Evolutionary conservation across 2,888 invertebrate genomes (phyloP).

Genomic region (Seladonia tumulorum): DNA sequence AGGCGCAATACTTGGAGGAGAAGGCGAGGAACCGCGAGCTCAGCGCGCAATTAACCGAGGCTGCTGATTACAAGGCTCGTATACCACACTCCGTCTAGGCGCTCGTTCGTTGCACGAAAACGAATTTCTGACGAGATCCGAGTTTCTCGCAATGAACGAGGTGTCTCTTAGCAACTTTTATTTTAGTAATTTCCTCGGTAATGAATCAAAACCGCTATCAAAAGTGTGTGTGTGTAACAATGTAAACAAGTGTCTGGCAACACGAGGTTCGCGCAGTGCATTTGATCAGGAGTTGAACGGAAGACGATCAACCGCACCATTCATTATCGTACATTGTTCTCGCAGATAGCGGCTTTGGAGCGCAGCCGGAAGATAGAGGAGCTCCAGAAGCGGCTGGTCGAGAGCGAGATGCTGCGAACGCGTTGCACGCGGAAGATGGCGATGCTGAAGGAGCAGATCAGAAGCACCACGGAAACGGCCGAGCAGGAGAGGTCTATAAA

Average conservation of each 20-base stretch:
- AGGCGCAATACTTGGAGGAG: slow-evolving; percentile 92
- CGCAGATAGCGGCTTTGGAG: slow-evolving; percentile 92
- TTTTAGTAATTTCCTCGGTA: too few relatives aligned
- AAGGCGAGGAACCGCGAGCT: slow-evolving; percentile 92
- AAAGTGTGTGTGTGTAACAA: too few relatives aligned
- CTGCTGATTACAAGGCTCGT: slow-evolving; percentile 93
- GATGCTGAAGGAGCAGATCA: slow-evolving; percentile 90
- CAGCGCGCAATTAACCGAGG: slow-evolving; percentile 93
- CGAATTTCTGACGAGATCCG: too few relatives aligned
- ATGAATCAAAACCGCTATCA: too few relatives aligned
- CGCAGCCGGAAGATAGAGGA: slow-evolving; percentile 94
- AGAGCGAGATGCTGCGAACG: slow-evolving; percentile 91
- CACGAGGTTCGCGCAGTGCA: too few relatives aligned
- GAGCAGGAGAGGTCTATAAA: slow-evolving; percentile 89
- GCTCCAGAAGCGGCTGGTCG: slow-evolving; percentile 91
- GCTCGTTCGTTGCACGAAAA: too few relatives aligned
- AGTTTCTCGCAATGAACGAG: too few relatives aligned
- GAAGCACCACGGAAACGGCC: slow-evolving; percentile 88
- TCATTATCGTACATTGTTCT: not conserved
- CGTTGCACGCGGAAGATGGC: slow-evolving; percentile 90
- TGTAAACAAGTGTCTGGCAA: too few relatives aligned
- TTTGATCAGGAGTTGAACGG: too few relatives aligned
- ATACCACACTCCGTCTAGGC: not conserved
- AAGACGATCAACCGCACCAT: too few relatives aligned
- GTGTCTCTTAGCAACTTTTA: too few relatives aligned